phyloP scores from a whole-genome alignment of 2,113 vertebrate species.

The Burhinus oedicnemus region DNA sequence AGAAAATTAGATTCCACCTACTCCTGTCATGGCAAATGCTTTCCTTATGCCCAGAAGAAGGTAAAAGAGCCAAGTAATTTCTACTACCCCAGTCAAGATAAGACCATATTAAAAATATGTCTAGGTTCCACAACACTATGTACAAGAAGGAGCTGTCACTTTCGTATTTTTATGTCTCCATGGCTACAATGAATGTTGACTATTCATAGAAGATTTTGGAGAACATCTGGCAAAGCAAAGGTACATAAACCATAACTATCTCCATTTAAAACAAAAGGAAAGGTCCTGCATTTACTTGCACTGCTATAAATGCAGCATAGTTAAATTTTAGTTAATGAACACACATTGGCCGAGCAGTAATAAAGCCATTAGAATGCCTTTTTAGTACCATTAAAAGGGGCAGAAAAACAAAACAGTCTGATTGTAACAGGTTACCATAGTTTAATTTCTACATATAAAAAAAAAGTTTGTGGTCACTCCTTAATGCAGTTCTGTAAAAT shows the following conservation, averaged over 20 bases:
- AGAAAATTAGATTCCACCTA: not conserved
- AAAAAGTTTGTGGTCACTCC: not conserved
- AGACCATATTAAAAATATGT: not conserved
- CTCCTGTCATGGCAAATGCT: not conserved
- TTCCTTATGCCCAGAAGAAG: not conserved
- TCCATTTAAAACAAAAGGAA: not conserved
- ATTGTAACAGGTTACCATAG: not conserved
- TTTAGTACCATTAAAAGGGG: not conserved
- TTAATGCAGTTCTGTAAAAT: not conserved
- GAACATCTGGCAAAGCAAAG: not conserved
- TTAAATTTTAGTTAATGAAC: not conserved
- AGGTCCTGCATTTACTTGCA: not conserved
- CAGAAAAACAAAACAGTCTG: not conserved
- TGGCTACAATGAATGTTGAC: not conserved
- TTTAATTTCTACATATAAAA: not conserved
- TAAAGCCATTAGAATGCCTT: not conserved
- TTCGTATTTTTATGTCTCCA: not conserved
- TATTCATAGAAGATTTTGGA: not conserved
- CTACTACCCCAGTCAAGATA: not conserved
- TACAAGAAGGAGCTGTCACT: not conserved
- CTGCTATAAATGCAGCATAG: not conserved
- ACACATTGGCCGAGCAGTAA: not conserved
- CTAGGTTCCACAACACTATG: not conserved
- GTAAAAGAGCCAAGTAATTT: not conserved
- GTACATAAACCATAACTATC: not conserved